Percentiles rank a stretch among this genome's conserved stretches.
These are phyloP conservation scores for Coptodon rendalli DNA, from an alignment of 2,113 vertebrate species.

Conservation along the genomic window DNA sequence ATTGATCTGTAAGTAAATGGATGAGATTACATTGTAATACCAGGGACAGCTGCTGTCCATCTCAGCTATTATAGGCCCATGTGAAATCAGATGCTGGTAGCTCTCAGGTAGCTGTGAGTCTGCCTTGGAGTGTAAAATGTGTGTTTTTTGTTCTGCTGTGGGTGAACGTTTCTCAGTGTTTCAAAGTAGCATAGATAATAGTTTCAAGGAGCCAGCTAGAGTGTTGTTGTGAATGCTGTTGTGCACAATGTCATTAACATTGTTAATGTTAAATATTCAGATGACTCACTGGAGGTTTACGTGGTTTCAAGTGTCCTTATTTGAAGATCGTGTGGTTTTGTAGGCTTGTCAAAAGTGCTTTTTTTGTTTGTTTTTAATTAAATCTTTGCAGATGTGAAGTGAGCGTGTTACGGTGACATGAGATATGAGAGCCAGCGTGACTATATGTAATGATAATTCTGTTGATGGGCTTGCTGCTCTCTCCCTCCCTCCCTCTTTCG, in stretches of 20 bases:
- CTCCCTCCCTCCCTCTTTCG: not conserved
- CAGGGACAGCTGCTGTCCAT: slow-evolving; percentile 32
- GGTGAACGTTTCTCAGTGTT: not conserved
- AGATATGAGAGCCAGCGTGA: not conserved
- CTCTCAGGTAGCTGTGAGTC: not conserved
- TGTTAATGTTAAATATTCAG: not conserved
- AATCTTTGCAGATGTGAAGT: not conserved
- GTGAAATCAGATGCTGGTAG: not conserved
- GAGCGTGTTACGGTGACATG: not conserved
- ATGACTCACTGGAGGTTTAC: not conserved
- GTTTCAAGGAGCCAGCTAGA: not conserved
- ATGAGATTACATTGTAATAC: slow-evolving; percentile 46
- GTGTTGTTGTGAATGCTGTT: not conserved
- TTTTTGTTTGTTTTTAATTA: not conserved
- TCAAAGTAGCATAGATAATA: not conserved
- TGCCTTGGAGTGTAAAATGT: not conserved
- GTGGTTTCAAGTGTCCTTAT: not conserved
- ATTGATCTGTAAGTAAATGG: slow-evolving; percentile 54
- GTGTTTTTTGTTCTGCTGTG: not conserved
- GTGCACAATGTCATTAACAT: not conserved
- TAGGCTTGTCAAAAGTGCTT: not conserved
- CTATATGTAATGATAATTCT: not conserved
- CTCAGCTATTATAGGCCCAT: slow-evolving; percentile 7
- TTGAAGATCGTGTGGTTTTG: not conserved
- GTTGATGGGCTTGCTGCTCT: not conserved